phyloP scores from a whole-genome alignment of 2,797 vertebrate species.

The Rhodeus uyekii region DNA sequence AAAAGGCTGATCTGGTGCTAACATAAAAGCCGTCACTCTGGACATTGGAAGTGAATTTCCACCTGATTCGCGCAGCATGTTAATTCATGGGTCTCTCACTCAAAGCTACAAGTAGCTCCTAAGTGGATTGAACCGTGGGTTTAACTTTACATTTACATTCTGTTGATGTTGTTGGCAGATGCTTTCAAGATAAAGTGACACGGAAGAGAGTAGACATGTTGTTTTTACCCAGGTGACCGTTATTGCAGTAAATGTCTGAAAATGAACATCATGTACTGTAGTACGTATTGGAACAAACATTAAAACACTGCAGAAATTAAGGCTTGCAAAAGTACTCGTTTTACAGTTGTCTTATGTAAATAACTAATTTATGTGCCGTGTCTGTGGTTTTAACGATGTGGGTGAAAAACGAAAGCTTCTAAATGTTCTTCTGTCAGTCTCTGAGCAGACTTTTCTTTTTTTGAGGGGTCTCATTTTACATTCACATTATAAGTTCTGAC shows the following conservation, averaged over 20 bases:
- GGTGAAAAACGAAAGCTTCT: constrained; percentile 14
- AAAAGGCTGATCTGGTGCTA: constrained; percentile 3
- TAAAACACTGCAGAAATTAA: neutral
- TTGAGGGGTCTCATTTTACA: too few relatives aligned
- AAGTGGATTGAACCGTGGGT: constrained; percentile 34
- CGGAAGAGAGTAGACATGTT: constrained; percentile 14
- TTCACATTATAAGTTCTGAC: too few relatives aligned
- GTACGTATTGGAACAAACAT: neutral
- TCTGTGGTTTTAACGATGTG: neutral
- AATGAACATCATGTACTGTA: neutral
- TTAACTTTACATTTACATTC: constrained; percentile 31
- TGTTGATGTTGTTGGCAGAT: constrained; percentile 18
- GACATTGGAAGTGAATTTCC: constrained; percentile 21
- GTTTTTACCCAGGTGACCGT: constrained; percentile 16
- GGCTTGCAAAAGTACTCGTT: neutral
- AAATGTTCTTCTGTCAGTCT: neutral
- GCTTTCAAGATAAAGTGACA: constrained; percentile 20
- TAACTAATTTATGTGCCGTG: neutral
- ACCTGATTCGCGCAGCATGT: constrained; percentile 1
- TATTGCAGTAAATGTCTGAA: neutral
- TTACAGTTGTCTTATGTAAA: constrained; percentile 3
- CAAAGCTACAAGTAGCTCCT: constrained; percentile 12
- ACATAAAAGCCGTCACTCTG: constrained; percentile 36
- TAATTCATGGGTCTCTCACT: constrained; percentile 23
- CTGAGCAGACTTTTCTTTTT: neutral